Base-by-base conservation (phyloP, 1,140 invertebrate genomes). In the Drosophila sechellia region DNA sequence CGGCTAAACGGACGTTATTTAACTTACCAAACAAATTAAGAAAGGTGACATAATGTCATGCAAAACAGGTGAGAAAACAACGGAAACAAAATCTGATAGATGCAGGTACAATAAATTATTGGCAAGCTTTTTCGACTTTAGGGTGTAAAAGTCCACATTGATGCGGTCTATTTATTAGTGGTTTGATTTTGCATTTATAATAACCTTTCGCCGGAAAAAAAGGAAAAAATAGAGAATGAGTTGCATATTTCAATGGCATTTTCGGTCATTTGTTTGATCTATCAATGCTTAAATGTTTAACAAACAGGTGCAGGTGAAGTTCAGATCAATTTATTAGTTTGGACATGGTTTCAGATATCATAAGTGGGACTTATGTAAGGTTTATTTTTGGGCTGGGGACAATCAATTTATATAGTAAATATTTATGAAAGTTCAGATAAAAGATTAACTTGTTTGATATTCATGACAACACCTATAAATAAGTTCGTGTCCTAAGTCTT, bases 401-500 rank as follows among this genome's bases (percentile, higher is more conserved):
- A 56, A 56, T 53, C 40, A 17, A 55, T 68, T 69, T 39, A 39
- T 56, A 10, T 4, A 20, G 1, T 31, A 10, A 49, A 49, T 5
- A 49, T 15, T 49, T 31, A 11, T 12, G 48, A 50, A 50, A 50
- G 25, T 10, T 50, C 8, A 34, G 13, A 5, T 25, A 8, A n/a
- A 34, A 6, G 12, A 15, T 5, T 34, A 4, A 2, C 5, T 31
- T 10, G 5, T n/a, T 5, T 2, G 22, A 54, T 17, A 37, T 1
- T 43, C 11, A 10, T 3, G 6, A 5, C n/a, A 13, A 1, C 31
- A 20, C 17, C 6, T 0, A 56, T 3, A 13, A 20, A 5, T 3
- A 25, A 59, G 65, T 79, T 70, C 20, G 50, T 81, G 50, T 34
- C 61, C 1, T 61, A 60, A 76, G 76, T 78, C 66, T 79, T 71